phyloP scores from a whole-genome alignment of 2,113 vertebrate species.

The Bujurquina vittata region DNA sequence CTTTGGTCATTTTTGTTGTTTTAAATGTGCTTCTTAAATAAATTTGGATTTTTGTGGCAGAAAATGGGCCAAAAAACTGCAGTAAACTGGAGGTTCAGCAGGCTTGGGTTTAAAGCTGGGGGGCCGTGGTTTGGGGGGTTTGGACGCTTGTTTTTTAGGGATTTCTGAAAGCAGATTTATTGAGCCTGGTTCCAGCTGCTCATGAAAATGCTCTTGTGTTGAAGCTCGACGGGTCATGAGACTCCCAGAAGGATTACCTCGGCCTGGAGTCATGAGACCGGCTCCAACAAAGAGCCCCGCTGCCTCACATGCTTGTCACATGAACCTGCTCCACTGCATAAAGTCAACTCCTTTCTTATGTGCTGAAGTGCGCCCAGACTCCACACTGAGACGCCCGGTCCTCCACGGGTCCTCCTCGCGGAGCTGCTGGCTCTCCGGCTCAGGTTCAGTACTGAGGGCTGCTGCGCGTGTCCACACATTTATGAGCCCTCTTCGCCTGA shows the following conservation, averaged over 20 bases:
- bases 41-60: too few species aligned
- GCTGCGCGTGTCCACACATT: background rate
- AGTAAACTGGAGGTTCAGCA: background rate
- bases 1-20: too few species aligned
- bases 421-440: background rate
- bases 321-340: constrained; percentile 84
- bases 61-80: background rate
- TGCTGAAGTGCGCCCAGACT: constrained; percentile 76
- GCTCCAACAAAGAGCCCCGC: constrained; percentile 65
- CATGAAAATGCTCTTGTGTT: constrained; percentile 84
- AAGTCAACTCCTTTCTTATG: constrained; percentile 79
- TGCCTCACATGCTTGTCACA: constrained; percentile 82
- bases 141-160: background rate
- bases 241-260: constrained; percentile 86
- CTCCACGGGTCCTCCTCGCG: too few species aligned
- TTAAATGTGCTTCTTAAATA: too few species aligned
- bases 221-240: constrained; percentile 85
- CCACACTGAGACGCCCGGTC: background rate
- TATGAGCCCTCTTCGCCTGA: background rate
- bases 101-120: background rate
- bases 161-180: constrained; percentile 85
- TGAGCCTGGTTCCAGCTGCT: constrained; percentile 80
- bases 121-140: background rate
- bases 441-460: background rate
- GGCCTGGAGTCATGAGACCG: constrained; percentile 86